phyloP scores from a whole-genome alignment of 2,888 invertebrate species.

The Germaria angustata region DNA sequence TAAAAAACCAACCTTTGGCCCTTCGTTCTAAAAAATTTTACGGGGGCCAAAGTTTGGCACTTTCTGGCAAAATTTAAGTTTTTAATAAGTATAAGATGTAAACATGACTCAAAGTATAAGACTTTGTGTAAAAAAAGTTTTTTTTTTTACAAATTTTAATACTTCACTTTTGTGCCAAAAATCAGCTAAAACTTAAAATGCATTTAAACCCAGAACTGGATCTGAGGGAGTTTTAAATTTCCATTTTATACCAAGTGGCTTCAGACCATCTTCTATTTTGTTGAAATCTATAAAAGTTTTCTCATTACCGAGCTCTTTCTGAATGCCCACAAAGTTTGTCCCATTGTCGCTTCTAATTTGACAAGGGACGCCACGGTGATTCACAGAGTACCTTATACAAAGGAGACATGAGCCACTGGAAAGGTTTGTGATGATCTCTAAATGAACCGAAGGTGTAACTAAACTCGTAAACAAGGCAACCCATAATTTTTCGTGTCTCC shows the following conservation, averaged over 20 bases:
- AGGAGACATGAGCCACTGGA: slow-evolving; percentile 56
- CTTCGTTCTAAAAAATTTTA: too few species aligned
- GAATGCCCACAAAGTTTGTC: slow-evolving; percentile 58
- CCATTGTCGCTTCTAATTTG: slow-evolving; percentile 55
- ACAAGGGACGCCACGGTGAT: slow-evolving; percentile 50
- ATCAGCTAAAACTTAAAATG: too few species aligned
- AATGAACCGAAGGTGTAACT: slow-evolving; percentile 39
- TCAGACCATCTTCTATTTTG: background rate
- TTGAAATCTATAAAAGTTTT: slow-evolving; percentile 5
- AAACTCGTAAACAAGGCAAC: slow-evolving; percentile 38
- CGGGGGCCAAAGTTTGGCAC: too few species aligned
- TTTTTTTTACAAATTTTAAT: too few species aligned
- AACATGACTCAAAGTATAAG: too few species aligned
- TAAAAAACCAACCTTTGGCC: too few species aligned
- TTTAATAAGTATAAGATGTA: too few species aligned
- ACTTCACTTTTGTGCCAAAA: too few species aligned
- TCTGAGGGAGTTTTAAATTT: slow-evolving; percentile 17
- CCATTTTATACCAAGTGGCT: slow-evolving; percentile 27
- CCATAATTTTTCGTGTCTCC: slow-evolving; percentile 22
- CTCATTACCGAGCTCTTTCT: background rate
- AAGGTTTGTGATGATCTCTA: slow-evolving; percentile 45
- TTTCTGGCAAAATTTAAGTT: too few species aligned
- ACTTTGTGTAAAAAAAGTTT: too few species aligned
- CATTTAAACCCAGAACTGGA: slow-evolving; percentile 19
- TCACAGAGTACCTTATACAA: slow-evolving; percentile 59